These are phyloP conservation scores for Limnephilus lunatus DNA, from an alignment of 2,888 invertebrate genomes.

Conservation along the genomic window DNA sequence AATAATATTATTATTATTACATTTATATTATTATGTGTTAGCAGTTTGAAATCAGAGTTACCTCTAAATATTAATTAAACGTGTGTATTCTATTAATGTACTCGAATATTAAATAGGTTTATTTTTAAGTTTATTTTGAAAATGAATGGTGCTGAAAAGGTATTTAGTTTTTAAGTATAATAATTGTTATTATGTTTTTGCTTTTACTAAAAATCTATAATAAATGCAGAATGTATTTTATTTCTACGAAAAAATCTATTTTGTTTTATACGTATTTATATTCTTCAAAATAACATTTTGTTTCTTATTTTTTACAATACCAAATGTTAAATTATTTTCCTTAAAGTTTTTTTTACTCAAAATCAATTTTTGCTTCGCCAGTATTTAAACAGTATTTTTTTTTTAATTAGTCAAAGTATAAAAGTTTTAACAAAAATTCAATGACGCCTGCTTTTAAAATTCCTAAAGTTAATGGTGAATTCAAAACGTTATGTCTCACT, in stretches of 20 bases:
- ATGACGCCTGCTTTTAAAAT: too few relatives aligned
- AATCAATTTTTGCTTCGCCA: neutral
- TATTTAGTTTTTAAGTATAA: constrained; percentile 26
- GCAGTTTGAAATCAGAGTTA: constrained; percentile 8
- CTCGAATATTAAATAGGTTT: constrained; percentile 32
- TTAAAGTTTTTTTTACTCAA: neutral
- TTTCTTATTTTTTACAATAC: neutral
- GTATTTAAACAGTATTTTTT: neutral
- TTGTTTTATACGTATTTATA: neutral
- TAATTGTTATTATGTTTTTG: constrained; percentile 23
- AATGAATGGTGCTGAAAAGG: constrained; percentile 45
- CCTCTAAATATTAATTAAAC: constrained; percentile 18
- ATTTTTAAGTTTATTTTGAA: constrained; percentile 43
- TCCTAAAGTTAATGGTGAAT: too few relatives aligned
- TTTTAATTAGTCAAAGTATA: too few relatives aligned
- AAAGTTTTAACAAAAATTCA: too few relatives aligned
- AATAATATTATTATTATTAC: neutral
- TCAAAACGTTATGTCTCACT: neutral
- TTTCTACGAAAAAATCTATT: neutral
- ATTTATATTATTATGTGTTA: neutral
- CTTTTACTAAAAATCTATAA: constrained; percentile 40
- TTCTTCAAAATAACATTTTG: neutral
- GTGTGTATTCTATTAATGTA: constrained; percentile 34
- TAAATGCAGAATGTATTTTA: neutral
- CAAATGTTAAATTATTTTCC: neutral